A percentile compares a stretch with the other conserved stretches of the same genome.
phyloP scores from a whole-genome alignment of 1,140 invertebrate genomes.

The Aporrectodea caliginosa region DNA sequence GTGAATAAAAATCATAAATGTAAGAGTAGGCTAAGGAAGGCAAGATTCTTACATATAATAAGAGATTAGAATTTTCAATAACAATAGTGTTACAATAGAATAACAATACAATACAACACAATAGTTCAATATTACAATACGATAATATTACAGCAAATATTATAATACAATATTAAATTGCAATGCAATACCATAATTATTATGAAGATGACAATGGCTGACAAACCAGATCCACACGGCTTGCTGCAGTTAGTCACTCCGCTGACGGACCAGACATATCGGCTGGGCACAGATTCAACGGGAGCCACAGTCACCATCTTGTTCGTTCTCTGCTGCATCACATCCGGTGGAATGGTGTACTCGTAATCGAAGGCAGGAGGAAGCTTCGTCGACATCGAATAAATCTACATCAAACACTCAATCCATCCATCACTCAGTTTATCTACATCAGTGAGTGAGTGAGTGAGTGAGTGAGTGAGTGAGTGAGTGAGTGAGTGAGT shows the following conservation, averaged over 20 bases:
- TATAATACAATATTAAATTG: too few relatives aligned
- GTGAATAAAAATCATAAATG: too few relatives aligned
- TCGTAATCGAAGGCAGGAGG: constrained; percentile 19
- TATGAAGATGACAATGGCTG: too few relatives aligned
- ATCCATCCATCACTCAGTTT: background rate
- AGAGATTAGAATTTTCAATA: too few relatives aligned
- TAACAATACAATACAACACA: too few relatives aligned
- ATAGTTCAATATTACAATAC: too few relatives aligned
- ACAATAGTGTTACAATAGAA: too few relatives aligned
- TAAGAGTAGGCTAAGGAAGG: too few relatives aligned
- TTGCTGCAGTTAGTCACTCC: constrained; percentile 18
- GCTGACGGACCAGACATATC: constrained; percentile 18
- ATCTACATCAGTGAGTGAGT: background rate
- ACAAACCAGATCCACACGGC: constrained; percentile 22
- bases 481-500: background rate
- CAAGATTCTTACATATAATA: too few relatives aligned
- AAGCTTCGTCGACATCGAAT: constrained; percentile 17
- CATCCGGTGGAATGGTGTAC: constrained; percentile 18
- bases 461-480: constrained; percentile 18
- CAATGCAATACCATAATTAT: too few relatives aligned
- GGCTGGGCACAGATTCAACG: background rate
- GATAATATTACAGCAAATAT: too few relatives aligned
- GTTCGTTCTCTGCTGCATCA: constrained; percentile 6
- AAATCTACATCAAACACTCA: constrained; percentile 18
- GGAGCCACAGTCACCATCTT: background rate